Base-by-base conservation (phyloP, 92 coral and sea anemone species). In the Desmophyllum pertusum region DNA sequence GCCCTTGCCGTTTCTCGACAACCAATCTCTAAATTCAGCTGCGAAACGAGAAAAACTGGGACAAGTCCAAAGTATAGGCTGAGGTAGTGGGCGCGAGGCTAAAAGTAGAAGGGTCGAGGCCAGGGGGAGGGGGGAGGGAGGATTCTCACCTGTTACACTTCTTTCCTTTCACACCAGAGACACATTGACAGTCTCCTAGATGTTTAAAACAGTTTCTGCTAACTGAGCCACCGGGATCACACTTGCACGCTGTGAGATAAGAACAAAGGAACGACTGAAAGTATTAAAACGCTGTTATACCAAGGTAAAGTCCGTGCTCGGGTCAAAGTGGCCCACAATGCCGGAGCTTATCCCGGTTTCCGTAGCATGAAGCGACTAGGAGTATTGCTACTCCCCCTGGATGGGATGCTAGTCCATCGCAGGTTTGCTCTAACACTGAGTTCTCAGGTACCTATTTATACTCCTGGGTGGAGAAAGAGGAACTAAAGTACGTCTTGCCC, bases 191-290 rank as follows among this genome's bases (percentile, higher is more conserved):
- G 36, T 78, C 75, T 50, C 98, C 99, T 67, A 84, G 70, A 46
- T 77, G 86, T 69, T 86, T 92, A 80, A 92, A 64, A 81, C 98
- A 96, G 41, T 78, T 84, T n/a, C 89, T 79, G 81, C 82, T 88
- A 4, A 67, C 36, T 48, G 98, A 87, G n/a, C 98, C 98, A 1
- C 98, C 98, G 8, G 95, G 98, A 59, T 96, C 89, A 71, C 98
- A 96, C 41, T 86, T 87, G 50, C 98, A 96, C 1, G 88, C 98
- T 96, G 50, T 43, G 61, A 71, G 33, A 36, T 18, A 79, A 39
- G 46, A 15, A 15, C 30, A 78, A 38, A 63, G 19, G 36, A 38
- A 59, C 67, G 35, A 59, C 1, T 17, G 14, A 59, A 27, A 14
- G 21, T 21, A 48, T 48, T 5, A 4, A n/a, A n/a, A n/a, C n/a